Conservation (phyloP, 2,113 vertebrate species). For the Rynchops niger region DNA sequence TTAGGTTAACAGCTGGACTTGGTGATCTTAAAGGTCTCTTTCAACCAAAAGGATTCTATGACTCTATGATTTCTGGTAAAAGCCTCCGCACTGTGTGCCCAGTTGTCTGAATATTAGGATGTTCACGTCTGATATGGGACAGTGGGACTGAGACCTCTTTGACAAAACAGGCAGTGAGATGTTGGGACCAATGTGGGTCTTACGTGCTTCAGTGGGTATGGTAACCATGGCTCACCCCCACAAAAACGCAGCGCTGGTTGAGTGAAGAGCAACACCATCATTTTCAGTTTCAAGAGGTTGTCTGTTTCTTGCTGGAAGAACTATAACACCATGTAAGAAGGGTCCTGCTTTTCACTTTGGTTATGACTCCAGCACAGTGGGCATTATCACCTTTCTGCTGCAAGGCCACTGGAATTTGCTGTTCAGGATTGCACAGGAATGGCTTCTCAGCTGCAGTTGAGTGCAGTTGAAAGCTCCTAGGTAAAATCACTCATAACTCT, state of each 20-base stretch:
- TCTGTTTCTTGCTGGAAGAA: not conserved
- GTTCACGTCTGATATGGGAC: not conserved
- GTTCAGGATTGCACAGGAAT: not conserved
- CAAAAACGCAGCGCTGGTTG: not conserved
- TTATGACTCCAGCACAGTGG: not conserved
- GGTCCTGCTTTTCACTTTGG: not conserved
- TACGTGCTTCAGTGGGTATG: rapidly evolving
- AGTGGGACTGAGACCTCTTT: not conserved
- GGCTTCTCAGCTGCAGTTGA: not conserved
- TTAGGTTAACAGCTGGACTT: too few relatives aligned
- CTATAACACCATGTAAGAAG: not conserved
- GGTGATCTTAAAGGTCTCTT: too few relatives aligned
- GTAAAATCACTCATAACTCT: not conserved
- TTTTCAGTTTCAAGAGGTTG: not conserved
- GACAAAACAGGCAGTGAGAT: not conserved
- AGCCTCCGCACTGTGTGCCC: rapidly evolving
- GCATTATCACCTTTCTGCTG: not conserved
- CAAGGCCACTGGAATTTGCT: not conserved
- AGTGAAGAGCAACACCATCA: not conserved
- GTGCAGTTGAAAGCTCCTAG: not conserved
- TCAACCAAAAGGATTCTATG: too few relatives aligned
- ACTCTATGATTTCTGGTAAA: not conserved
- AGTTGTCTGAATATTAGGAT: not conserved
- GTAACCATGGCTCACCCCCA: not conserved
- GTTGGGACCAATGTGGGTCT: not conserved